Evolutionary conservation across 2,113 vertebrate genomes (phyloP).

Genomic region (Dromas ardeola): DNA sequence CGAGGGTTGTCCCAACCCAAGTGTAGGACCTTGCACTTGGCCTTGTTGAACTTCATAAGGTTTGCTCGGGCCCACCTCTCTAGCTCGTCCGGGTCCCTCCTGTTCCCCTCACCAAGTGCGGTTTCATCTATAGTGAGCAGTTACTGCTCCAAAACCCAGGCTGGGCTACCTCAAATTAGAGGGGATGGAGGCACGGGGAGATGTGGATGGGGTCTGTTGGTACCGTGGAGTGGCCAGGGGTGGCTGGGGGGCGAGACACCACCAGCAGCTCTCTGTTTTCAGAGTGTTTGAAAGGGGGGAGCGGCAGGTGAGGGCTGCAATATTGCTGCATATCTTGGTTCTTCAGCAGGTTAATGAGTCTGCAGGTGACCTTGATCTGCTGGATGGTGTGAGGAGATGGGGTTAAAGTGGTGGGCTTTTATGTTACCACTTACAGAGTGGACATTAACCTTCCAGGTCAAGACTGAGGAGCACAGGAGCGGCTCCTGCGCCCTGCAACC

Average conservation of each 20-base stretch:
- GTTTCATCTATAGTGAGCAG: fast-evolving
- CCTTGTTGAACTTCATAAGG: too few species aligned
- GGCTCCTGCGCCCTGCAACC: neutral
- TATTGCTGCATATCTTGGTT: neutral
- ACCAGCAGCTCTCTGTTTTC: neutral
- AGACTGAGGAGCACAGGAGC: neutral
- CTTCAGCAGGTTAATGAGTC: neutral
- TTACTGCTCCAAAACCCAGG: fast-evolving
- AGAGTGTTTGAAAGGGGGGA: neutral
- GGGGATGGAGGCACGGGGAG: neutral
- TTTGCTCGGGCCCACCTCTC: too few species aligned
- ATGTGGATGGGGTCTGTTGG: neutral
- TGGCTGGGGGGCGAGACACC: neutral
- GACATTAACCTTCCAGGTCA: neutral
- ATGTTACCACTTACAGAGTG: neutral
- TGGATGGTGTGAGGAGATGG: neutral
- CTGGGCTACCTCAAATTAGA: neutral
- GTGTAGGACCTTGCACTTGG: too few species aligned
- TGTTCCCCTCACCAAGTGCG: fast-evolving
- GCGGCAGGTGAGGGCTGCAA: neutral
- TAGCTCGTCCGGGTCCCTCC: too few species aligned
- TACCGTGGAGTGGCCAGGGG: fast-evolving
- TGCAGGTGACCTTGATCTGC: neutral
- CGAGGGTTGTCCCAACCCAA: too few species aligned
- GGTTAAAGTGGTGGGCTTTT: neutral